Evolutionary conservation across 2,113 vertebrate species (phyloP).

Genomic region (Paracanthobrama guichenoti): DNA sequence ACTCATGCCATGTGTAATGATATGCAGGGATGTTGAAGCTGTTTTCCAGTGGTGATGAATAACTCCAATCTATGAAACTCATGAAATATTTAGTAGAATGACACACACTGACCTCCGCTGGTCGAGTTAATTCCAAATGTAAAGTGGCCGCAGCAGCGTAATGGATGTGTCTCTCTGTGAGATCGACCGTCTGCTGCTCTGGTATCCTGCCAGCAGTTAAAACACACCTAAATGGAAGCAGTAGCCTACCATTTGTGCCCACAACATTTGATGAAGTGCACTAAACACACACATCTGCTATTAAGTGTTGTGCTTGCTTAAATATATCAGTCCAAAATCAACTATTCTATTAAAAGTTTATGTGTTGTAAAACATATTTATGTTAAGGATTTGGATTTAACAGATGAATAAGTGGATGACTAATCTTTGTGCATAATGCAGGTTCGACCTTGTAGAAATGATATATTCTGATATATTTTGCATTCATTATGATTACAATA

Average conservation of each 20-base stretch:
- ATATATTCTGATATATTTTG: neutral
- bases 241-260: neutral
- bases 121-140: constrained; percentile 42
- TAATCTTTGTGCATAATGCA: neutral
- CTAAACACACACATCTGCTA: neutral
- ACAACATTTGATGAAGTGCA: neutral
- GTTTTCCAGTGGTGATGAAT: constrained; percentile 26
- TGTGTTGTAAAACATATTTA: too few species aligned
- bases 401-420: neutral
- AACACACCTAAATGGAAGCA: constrained; percentile 9
- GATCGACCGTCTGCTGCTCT: constrained; percentile 26
- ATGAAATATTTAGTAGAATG: constrained; percentile 52
- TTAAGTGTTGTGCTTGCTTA: neutral
- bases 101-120: constrained; percentile 18
- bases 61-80: constrained; percentile 24
- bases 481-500: neutral
- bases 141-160: constrained; percentile 36
- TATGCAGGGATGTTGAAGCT: constrained; percentile 13
- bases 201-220: constrained; percentile 32
- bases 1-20: neutral
- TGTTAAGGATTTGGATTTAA: too few species aligned
- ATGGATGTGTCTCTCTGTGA: constrained; percentile 46
- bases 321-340: neutral
- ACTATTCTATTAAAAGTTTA: neutral
- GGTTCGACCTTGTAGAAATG: neutral